Percentiles rank a stretch among this genome's conserved stretches.
These are phyloP conservation scores for Danaus plexippus DNA, from an alignment of 1,140 invertebrate species.

Conservation along the genomic window DNA sequence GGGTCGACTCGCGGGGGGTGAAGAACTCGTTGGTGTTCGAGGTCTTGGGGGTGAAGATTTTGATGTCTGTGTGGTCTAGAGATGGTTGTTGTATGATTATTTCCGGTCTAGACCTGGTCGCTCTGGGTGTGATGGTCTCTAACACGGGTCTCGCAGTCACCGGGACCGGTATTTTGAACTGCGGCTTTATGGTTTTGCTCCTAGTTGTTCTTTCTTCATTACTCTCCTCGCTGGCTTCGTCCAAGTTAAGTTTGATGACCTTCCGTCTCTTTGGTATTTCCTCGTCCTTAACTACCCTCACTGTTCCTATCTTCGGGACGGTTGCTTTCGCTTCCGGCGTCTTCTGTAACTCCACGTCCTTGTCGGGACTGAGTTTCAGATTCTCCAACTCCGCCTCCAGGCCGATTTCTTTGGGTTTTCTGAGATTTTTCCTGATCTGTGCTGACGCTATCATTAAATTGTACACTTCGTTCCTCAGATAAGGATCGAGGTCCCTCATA, in stretches of 20 bases:
- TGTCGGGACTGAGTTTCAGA: slow-evolving; percentile 29
- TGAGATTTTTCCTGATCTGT: slow-evolving; percentile 19
- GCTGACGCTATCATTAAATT: slow-evolving; percentile 45
- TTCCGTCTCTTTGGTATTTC: slow-evolving; percentile 46
- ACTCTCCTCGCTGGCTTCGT: slow-evolving; percentile 29
- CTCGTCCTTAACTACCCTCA: slow-evolving; percentile 35
- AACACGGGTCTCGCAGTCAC: slow-evolving; percentile 31
- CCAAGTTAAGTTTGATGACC: slow-evolving; percentile 43
- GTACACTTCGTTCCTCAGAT: slow-evolving; percentile 39
- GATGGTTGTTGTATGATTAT: slow-evolving; percentile 24
- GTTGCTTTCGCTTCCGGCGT: slow-evolving; percentile 35
- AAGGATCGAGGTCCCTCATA: slow-evolving; percentile 17
- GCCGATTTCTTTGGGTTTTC: slow-evolving; percentile 19
- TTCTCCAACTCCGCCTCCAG: slow-evolving; percentile 41
- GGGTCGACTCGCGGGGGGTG: slow-evolving; percentile 10
- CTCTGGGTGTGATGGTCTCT: slow-evolving; percentile 35
- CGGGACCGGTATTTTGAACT: slow-evolving; percentile 51
- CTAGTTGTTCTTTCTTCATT: slow-evolving; percentile 13
- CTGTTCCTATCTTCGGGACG: slow-evolving; percentile 18
- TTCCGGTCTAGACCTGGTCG: slow-evolving; percentile 25
- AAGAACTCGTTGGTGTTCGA: slow-evolving; percentile 11
- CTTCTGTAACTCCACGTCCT: slow-evolving; percentile 17
- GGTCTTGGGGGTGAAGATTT: slow-evolving; percentile 20
- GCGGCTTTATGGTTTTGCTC: slow-evolving; percentile 11
- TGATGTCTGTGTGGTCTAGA: slow-evolving; percentile 4